Base-by-base conservation (phyloP, 2,888 invertebrate genomes). In the Drosophila anceps region DNA sequence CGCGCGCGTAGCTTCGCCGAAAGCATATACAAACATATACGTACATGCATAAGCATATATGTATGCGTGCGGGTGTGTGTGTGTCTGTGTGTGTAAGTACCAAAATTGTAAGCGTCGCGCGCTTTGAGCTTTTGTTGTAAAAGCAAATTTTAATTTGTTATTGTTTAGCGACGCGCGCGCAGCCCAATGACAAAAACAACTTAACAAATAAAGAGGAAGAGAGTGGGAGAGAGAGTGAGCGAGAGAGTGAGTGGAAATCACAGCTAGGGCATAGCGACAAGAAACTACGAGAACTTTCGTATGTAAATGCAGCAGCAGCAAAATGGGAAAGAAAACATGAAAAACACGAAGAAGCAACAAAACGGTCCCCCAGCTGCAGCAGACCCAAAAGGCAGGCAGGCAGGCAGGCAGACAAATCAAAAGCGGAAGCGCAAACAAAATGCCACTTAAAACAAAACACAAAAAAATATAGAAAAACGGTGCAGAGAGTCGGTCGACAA, bases 371-470 rank as follows among this genome's bases (percentile, higher is more conserved):
- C n/a, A n/a, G n/a, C n/a, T n/a, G n/a, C n/a, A 63, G 54, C 48
- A 54, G 48, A 33, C 53, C 50, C 59, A 33, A 60, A 43, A 54
- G 27, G 46, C 33, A 59, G 51, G 20, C 20, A 24, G 43, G 13
- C 9, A 27, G 20, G 24, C 24, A 54, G 46, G 46, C 33, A 59
- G 55, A 55, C 62, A 70, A 80, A 66, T 69, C 69, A 81, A 74
- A 83, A 80, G 89, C 84, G 84, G 84, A 84, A 84, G 84, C 87
- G 67, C 87, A 84, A 76, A 79, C 84, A 73, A 79, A 82, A 81
- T 73, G 70, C 73, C 82, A 84, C 82, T 86, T 73, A 74, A 83
- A 83, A 76, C 66, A 82, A 73, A 65, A 62, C n/a, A 48, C 37
- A 61, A 44, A 81, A 72, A 68, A 72, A 75, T 69, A 65, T 74